Conservation (phyloP, 2,888 invertebrate genomes). For the Ecliptopera silaceata region DNA sequence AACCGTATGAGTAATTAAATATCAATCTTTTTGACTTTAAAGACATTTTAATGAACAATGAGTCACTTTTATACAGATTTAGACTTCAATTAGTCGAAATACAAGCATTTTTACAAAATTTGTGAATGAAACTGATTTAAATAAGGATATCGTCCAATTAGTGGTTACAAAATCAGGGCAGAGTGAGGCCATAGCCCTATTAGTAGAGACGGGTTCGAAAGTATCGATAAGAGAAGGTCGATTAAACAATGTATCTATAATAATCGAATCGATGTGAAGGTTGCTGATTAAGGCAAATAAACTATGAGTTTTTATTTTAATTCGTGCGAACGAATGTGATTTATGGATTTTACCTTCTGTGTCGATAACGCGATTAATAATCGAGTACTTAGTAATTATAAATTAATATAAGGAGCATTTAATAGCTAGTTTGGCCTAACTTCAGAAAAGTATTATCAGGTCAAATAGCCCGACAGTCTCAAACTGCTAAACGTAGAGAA, state of each 20-base stretch:
- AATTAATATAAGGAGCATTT: too few relatives aligned
- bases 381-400: too few relatives aligned
- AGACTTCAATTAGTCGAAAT: constrained; percentile 31
- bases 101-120: constrained; percentile 22
- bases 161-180: constrained; percentile 59
- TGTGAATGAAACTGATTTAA: constrained; percentile 37
- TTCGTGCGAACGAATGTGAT: constrained; percentile 11
- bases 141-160: constrained; percentile 52
- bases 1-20: constrained; percentile 29
- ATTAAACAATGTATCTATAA: constrained; percentile 49
- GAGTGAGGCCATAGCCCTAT: constrained; percentile 58
- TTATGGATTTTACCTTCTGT: neutral
- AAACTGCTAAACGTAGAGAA: too few relatives aligned
- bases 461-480: too few relatives aligned
- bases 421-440: too few relatives aligned
- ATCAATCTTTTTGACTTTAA: constrained; percentile 15
- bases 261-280: constrained; percentile 34
- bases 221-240: constrained; percentile 59
- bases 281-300: constrained; percentile 19
- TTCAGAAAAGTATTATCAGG: too few relatives aligned
- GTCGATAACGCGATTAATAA: too few relatives aligned
- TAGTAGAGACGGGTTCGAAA: constrained; percentile 61
- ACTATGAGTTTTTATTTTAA: constrained; percentile 6
- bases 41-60: constrained; percentile 35
- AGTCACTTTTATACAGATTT: constrained; percentile 33